These are phyloP conservation scores for Sarcophaga subvicina DNA, from an alignment of 2,888 invertebrate genomes.

Conservation along the genomic window DNA sequence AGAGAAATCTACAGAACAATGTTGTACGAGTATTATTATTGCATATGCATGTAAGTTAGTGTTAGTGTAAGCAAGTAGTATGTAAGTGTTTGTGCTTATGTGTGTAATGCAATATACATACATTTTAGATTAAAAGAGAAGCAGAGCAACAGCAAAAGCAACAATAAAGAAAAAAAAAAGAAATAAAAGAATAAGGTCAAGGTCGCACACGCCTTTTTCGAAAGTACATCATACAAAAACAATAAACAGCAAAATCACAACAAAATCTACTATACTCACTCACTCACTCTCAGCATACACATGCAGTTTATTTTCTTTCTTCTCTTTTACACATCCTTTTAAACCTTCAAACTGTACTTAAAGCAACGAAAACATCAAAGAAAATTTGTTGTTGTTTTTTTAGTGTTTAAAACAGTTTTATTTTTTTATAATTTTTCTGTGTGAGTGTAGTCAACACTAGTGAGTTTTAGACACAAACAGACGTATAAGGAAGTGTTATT, in stretches of 20 bases:
- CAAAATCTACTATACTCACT: neutral
- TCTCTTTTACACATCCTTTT: conserved; percentile 19
- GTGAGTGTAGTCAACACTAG: conserved; percentile 52
- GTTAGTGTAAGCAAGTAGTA: neutral
- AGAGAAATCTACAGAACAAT: conserved; percentile 27
- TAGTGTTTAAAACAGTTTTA: no score
- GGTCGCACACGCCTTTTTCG: conserved; percentile 68
- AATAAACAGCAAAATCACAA: conserved; percentile 15
- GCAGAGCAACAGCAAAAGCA: conserved; percentile 7
- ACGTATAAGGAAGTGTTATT: conserved; percentile 62
- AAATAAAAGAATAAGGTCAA: conserved; percentile 69
- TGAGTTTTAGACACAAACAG: conserved; percentile 48
- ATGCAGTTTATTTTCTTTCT: neutral
- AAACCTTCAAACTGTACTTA: conserved; percentile 63
- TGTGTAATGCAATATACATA: neutral
- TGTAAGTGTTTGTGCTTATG: neutral
- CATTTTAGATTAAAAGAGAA: conserved; percentile 39
- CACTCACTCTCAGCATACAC: neutral
- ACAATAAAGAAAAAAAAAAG: neutral
- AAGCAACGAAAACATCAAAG: conserved; percentile 53
- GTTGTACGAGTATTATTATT: conserved; percentile 13
- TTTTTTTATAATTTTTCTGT: conserved; percentile 10
- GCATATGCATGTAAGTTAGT: no score
- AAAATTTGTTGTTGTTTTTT: conserved; percentile 34
- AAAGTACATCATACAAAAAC: conserved; percentile 32